These are phyloP conservation scores for Drosophila paranaensis DNA, from an alignment of 2,888 invertebrate species.

Conservation along the genomic window DNA sequence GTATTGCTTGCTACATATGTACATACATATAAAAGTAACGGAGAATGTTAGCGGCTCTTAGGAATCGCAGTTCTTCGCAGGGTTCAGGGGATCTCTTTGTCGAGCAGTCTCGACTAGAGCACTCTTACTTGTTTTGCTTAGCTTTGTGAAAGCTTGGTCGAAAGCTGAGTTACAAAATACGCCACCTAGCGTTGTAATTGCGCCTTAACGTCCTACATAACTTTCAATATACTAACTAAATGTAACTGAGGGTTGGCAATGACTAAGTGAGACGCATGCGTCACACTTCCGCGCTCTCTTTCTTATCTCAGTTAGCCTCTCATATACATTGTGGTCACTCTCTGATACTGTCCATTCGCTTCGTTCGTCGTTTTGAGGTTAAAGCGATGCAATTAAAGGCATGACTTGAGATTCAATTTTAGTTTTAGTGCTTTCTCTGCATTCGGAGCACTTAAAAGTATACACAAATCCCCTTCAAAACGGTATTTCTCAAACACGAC, in stretches of 20 bases:
- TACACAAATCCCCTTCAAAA: slow-evolving; percentile 23
- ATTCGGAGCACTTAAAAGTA: slow-evolving; percentile 50
- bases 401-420: slow-evolving; percentile 58
- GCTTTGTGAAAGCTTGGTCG: too few relatives aligned
- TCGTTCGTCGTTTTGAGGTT: slow-evolving; percentile 42
- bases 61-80: too few relatives aligned
- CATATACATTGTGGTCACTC: slow-evolving; percentile 9
- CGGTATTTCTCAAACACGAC: slow-evolving; percentile 35
- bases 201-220: neutral
- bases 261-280: slow-evolving; percentile 22
- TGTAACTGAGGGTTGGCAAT: slow-evolving; percentile 35
- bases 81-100: too few relatives aligned
- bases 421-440: slow-evolving; percentile 65
- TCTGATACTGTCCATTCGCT: slow-evolving; percentile 24
- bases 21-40: too few relatives aligned
- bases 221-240: neutral
- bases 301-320: neutral
- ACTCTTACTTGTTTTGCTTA: too few relatives aligned
- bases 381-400: slow-evolving; percentile 48
- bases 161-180: neutral
- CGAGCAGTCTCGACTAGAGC: too few relatives aligned
- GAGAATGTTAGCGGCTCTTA: too few relatives aligned
- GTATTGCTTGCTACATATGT: too few relatives aligned
- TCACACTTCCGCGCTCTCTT: neutral
- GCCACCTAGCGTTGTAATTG: slow-evolving; percentile 17